Evolutionary conservation across 1,140 invertebrate genomes (phyloP).

Genomic region (Cheumatopsyche charites): DNA sequence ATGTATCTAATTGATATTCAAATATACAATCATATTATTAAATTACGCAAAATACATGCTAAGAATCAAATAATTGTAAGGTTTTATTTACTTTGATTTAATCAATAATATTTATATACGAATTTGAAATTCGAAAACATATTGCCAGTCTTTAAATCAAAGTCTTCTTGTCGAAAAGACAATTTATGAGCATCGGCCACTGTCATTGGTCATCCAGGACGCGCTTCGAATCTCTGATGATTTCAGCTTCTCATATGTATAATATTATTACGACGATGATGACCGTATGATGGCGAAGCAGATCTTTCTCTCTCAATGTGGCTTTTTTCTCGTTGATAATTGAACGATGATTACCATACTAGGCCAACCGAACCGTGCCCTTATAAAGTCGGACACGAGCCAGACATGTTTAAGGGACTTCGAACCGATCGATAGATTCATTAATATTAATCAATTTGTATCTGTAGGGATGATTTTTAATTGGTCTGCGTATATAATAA

Average conservation of each 20-base stretch:
- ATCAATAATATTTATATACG: too few relatives aligned
- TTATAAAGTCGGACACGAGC: slow-evolving; percentile 32
- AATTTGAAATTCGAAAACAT: too few relatives aligned
- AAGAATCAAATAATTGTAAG: too few relatives aligned
- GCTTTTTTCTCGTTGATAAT: slow-evolving; percentile 33
- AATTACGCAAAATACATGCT: too few relatives aligned
- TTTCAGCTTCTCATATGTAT: background rate
- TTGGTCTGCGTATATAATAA: background rate
- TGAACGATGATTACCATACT: slow-evolving; percentile 32
- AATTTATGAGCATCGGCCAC: background rate
- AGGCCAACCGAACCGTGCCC: slow-evolving; percentile 22
- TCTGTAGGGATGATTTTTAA: background rate
- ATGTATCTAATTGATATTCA: too few relatives aligned
- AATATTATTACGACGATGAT: slow-evolving; percentile 11
- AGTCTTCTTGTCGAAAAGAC: background rate
- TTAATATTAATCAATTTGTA: slow-evolving; percentile 9
- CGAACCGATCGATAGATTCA: slow-evolving; percentile 1
- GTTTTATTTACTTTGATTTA: too few relatives aligned
- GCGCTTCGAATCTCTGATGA: slow-evolving; percentile 11
- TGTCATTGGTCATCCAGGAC: background rate
- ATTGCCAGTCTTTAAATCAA: too few relatives aligned
- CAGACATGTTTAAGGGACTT: slow-evolving; percentile 10
- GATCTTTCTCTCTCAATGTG: background rate
- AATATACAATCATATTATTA: too few relatives aligned
- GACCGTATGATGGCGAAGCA: background rate